Evolutionary conservation across 2,113 vertebrate species (phyloP), one percentile per base, ranked within the genome.

Genomic region (Eolophus roseicapilla): DNA sequence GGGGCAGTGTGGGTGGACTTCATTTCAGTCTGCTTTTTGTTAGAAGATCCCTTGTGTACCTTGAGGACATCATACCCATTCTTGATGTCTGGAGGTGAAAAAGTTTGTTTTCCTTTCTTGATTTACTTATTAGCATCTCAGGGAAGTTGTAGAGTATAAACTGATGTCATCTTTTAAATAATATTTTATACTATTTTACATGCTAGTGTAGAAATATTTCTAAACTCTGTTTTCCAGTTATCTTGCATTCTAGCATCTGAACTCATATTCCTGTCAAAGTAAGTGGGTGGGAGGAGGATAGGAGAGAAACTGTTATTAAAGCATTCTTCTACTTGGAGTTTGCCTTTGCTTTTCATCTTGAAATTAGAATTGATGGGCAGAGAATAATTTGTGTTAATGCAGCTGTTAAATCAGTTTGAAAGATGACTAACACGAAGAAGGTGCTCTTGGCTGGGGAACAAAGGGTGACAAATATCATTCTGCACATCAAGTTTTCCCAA

Each of bases 381-480:
- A 75, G 59, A 88, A 85, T 79, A 89, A 87, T 50, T 41, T 13
- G 5, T 91, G 43, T 82, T 94, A 95, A 91, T 87, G 50, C 14
- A 92, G 49, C 35, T 90, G 41, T 80, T 94, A 64, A 18, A 18
- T 94, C 60, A 82, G n/a, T 84, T 75, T 88, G 83, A 96, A 93
- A 91, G 49, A 71, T 46, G 28, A 65, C 49, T 59, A 92, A 85
- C 3, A 7, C 39, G 60, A 94, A 64, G 47, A 21, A 31, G 84
- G 39, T 33, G 70, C 49, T 75, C 77, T 95, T 90, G 93, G 65
- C 65, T 96, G 77, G 69, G 75, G 81, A 94, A 83, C 67, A 92
- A 89, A 46, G 24, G 84, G 92, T 96, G 67, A 85, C 80, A 95
- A 94, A 96, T 92, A 85, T 91, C 93, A 93, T 82, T 86, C 59